Evolutionary conservation across 2,797 vertebrate genomes (phyloP), one percentile per base, ranked within the genome.

Genomic region (Delichon dasypus): DNA sequence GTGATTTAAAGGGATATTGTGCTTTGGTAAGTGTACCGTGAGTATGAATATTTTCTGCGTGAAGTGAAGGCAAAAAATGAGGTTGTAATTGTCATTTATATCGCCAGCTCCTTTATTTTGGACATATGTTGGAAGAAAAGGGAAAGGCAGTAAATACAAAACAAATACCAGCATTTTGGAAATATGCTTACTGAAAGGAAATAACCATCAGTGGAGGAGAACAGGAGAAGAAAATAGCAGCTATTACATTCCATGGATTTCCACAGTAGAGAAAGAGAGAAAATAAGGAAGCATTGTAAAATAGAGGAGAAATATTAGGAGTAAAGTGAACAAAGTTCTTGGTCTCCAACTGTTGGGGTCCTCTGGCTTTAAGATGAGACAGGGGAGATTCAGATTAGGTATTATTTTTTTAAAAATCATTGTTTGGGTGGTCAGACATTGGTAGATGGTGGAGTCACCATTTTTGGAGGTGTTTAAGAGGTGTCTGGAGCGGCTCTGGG

Each of bases 1-100:
- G 71, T 93, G 84, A 96, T 97, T 97, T 97, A 97, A 95, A 95
- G 90, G 83, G 82, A 96, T 95, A 89, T 93, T 95, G 94, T 90
- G 67, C 86, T 79, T 81, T 94, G 82, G 74, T 42, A 93, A 90
- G 85, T 89, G 75, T 83, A 82, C 26, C 55, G 65, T 96, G 92
- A 95, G 80, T 90, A 78, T 97, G 93, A 95, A 95, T 97, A 94
- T 85, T 67, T 90, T 94, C 95, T 90, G 85, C 89, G 87, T 77
- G 61, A 93, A 94, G 64, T 21, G 88, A 96, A 95, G 89, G 78
- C 50, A 85, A 90, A 90, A 93, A 93, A 90, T 76, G 67, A 93
- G 70, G 66, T 79, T 87, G 53, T 47, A 85, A 86, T 83, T 71
- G 83, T 94, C 68, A 77, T 85, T 92, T 93, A 34, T 85, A 74